phyloP scores from a whole-genome alignment of 2,888 invertebrate species.

The Coleophora flavipennella region DNA sequence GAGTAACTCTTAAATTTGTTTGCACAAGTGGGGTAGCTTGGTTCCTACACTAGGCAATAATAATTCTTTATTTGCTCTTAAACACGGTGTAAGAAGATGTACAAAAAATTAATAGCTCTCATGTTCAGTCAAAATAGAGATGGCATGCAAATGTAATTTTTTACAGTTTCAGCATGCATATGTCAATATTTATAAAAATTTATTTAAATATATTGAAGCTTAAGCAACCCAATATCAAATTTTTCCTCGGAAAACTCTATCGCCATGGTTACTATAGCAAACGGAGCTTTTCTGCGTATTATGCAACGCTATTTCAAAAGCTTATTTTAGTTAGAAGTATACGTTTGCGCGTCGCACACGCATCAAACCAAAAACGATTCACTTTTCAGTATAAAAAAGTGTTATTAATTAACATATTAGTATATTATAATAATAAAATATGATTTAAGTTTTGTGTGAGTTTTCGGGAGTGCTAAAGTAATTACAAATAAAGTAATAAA shows the following conservation, averaged over 20 bases:
- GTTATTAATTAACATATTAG: neutral
- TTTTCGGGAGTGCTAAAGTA: conserved; percentile 3
- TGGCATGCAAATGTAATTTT: no score
- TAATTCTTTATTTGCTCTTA: no score
- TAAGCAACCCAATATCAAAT: no score
- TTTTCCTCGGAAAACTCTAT: conserved; percentile 20
- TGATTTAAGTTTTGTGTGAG: conserved; percentile 10
- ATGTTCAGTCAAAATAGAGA: no score
- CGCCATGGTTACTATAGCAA: conserved; percentile 25
- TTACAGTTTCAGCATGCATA: no score
- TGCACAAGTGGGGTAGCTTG: no score
- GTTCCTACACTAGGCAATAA: no score
- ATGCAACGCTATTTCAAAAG: conserved; percentile 59
- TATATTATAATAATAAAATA: conserved; percentile 15
- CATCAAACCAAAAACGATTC: conserved; percentile 15
- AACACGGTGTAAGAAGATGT: no score
- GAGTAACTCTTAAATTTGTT: no score
- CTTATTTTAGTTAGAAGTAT: conserved; percentile 59
- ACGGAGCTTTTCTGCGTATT: conserved; percentile 64
- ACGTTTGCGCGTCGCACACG: conserved; percentile 39
- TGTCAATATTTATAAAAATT: no score
- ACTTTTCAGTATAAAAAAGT: conserved; percentile 1
- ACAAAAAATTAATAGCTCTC: no score
- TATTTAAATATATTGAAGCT: no score
- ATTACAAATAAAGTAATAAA: conserved; percentile 8